A percentile compares a stretch with the other conserved stretches of the same genome.
These are phyloP conservation scores for Drosophila acutilabella DNA, from an alignment of 2,888 invertebrate genomes.

Conservation along the genomic window DNA sequence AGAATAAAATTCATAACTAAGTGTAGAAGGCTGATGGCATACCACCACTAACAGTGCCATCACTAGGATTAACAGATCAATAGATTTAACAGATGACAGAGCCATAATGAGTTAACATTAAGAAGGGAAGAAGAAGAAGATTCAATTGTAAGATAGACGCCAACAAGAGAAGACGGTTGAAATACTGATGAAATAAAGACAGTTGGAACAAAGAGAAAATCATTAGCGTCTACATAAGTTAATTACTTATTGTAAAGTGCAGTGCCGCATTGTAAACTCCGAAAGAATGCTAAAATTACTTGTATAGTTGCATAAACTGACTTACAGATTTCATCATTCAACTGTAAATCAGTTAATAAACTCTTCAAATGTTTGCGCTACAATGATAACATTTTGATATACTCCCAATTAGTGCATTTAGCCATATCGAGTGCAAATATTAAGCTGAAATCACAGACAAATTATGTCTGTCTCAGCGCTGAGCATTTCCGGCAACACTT, in stretches of 20 bases:
- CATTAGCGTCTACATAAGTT: too few relatives aligned
- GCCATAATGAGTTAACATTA: too few relatives aligned
- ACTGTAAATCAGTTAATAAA: neutral
- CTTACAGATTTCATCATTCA: neutral
- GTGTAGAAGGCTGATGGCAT: too few relatives aligned
- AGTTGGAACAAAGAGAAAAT: too few relatives aligned
- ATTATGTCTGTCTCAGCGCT: slow-evolving; percentile 7
- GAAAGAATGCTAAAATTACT: neutral
- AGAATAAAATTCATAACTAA: too few relatives aligned
- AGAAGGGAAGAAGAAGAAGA: too few relatives aligned
- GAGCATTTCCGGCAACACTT: slow-evolving; percentile 51
- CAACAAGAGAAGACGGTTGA: too few relatives aligned
- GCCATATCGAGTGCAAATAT: slow-evolving; percentile 29
- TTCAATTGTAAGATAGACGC: too few relatives aligned
- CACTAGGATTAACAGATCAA: too few relatives aligned
- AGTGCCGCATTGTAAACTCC: neutral
- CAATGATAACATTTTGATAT: slow-evolving; percentile 6
- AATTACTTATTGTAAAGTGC: neutral
- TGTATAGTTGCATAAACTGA: neutral
- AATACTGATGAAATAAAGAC: too few relatives aligned
- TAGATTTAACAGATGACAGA: too few relatives aligned
- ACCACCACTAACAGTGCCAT: too few relatives aligned
- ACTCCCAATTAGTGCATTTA: slow-evolving; percentile 9
- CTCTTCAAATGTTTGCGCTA: neutral
- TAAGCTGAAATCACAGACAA: slow-evolving; percentile 10